These are phyloP conservation scores for Cosmia pyralina DNA, from an alignment of 2,888 invertebrate genomes.

Conservation along the genomic window DNA sequence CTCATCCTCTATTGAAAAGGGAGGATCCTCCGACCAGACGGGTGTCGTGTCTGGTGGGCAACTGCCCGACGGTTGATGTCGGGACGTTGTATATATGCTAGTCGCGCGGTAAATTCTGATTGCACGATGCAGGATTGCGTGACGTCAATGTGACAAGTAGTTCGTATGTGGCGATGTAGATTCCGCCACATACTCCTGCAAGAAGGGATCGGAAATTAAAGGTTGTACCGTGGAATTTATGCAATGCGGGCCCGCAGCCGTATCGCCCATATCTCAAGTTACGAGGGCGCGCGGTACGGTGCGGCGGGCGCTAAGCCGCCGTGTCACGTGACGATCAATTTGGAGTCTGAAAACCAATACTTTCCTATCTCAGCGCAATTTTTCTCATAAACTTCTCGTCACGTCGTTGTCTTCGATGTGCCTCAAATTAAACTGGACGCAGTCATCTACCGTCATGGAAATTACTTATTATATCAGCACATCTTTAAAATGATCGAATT, in stretches of 20 bases:
- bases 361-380: slow-evolving; percentile 60
- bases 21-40: no score
- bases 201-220: slow-evolving; percentile 76
- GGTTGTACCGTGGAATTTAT: slow-evolving; percentile 72
- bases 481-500: slow-evolving; percentile 1
- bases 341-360: slow-evolving; percentile 73
- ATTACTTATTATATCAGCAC: slow-evolving; percentile 40
- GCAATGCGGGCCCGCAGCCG: slow-evolving; percentile 69
- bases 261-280: slow-evolving; percentile 72
- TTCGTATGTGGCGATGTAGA: no score
- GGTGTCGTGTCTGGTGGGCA: no score
- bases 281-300: slow-evolving; percentile 55
- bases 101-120: no score
- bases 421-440: slow-evolving; percentile 28
- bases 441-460: slow-evolving; percentile 8
- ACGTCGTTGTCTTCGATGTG: slow-evolving; percentile 8
- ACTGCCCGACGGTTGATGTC: no score
- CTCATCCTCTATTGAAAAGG: no score
- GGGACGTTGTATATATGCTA: no score
- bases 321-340: slow-evolving; percentile 79
- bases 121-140: no score
- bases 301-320: slow-evolving; percentile 56
- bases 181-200: no score
- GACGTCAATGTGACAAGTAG: no score
- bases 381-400: slow-evolving; percentile 54